These are phyloP conservation scores for Chrysocyon brachyurus DNA, from an alignment of 2,797 vertebrate genomes.

Conservation along the genomic window DNA sequence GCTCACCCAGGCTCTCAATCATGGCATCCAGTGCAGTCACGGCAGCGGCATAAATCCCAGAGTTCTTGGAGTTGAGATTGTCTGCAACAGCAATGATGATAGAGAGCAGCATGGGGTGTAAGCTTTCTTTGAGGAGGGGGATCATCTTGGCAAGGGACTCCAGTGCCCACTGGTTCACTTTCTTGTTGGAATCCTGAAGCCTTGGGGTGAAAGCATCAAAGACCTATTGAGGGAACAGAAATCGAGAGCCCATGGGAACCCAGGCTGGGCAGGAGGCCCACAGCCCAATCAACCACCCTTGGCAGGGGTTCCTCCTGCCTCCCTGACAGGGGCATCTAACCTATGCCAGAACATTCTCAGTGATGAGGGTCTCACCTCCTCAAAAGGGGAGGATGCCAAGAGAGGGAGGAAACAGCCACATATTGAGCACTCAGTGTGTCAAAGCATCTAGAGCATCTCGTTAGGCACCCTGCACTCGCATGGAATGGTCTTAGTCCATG, in stretches of 20 bases:
- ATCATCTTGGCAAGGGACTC: conserved; percentile 80
- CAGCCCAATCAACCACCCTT: not conserved
- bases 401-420: rapidly evolving
- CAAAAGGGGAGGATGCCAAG: not conserved
- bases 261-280: not conserved
- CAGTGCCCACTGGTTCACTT: conserved; percentile 87
- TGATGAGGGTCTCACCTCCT: not conserved
- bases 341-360: not conserved
- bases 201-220: conserved; percentile 87
- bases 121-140: conserved; percentile 78
- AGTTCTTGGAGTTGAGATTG: conserved; percentile 88
- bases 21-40: conserved; percentile 75
- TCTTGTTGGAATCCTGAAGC: conserved; percentile 88
- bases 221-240: conserved; percentile 83
- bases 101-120: conserved; percentile 83
- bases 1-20: conserved; percentile 85
- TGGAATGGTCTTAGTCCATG: not conserved
- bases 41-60: conserved; percentile 82
- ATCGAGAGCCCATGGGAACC: not conserved
- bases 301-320: not conserved
- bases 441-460: not conserved
- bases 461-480: not conserved
- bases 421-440: rapidly evolving
- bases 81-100: conserved; percentile 80
- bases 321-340: not conserved